Conservation (phyloP, 2,113 vertebrate genomes). For the Patagioenas fasciata region DNA sequence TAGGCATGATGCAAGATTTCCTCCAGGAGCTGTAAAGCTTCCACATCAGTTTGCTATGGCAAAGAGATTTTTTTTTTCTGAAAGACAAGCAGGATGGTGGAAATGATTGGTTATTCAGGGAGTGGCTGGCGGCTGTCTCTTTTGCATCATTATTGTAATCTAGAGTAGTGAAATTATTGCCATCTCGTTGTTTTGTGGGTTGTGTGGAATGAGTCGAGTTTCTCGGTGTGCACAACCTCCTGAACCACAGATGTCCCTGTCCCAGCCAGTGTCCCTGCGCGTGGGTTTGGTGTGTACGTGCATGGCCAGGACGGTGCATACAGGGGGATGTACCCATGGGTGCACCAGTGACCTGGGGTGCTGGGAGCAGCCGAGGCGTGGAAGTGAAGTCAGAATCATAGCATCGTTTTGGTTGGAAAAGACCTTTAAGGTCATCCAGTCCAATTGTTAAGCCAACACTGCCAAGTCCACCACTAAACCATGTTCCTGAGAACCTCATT, state of each 20-base stretch:
- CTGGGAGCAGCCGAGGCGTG: neutral
- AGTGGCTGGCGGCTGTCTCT: constrained; percentile 1
- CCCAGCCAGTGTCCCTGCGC: accelerated
- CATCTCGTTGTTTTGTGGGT: neutral
- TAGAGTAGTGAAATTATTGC: neutral
- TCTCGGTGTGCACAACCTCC: neutral
- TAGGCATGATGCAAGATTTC: constrained; percentile 38
- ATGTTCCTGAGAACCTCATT: too few species aligned
- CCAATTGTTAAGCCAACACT: too few species aligned
- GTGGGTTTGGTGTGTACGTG: accelerated
- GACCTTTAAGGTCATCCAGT: too few species aligned
- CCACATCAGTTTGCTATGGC: constrained; percentile 34
- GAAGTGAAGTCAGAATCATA: neutral
- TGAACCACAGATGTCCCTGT: accelerated
- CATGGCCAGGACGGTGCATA: accelerated
- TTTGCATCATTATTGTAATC: neutral
- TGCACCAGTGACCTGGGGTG: accelerated
- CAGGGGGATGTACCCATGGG: neutral
- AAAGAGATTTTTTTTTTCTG: neutral
- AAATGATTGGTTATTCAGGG: constrained; percentile 17
- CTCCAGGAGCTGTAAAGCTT: constrained; percentile 57
- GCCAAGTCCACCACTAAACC: too few species aligned
- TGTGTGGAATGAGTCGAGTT: neutral
- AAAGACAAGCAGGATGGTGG: neutral
- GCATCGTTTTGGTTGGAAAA: too few species aligned